Evolutionary conservation across 1,140 invertebrate genomes (phyloP), one percentile per base, ranked within the genome.

Genomic region (Ips nitidus): DNA sequence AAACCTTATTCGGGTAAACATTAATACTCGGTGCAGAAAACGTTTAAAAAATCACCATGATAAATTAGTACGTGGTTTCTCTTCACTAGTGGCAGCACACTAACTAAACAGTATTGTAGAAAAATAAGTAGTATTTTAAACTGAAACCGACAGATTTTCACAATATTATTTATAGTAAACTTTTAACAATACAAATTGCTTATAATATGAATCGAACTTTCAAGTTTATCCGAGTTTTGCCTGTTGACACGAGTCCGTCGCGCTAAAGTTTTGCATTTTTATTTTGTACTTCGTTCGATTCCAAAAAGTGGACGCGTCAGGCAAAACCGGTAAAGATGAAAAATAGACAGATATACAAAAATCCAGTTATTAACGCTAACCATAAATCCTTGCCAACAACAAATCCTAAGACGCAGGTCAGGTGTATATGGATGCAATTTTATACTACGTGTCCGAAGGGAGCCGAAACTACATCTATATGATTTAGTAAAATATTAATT

Each of bases 321-420:
- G 22, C 7, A 50, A 50, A 50, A 50, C 22, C 45, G 45, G 1
- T 50, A 50, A 50, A 50, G 45, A 50, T 50, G 45, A 22, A 50
- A 50, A 61, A 61, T 43, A 68, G 39, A 68, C 66, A 68, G 41
- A 68, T 61, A 68, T 61, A 68, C 50, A 68, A 55, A 68, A 68
- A 68, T 53, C 45, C 58, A 61, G 37, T 55, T 47, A 66, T 58
- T 53, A 52, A 61, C 47, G 47, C 66, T 68, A 61, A 68, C 47
- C 58, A 60, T 52, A 68, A 41, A 22, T 37, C 40, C 57, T 53
- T 68, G 57, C 41, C 66, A 68, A 68, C 50, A 61, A 66, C 57
- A 61, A 60, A 66, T 50, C 66, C 66, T 68, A 68, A 68, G 66
- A 68, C 66, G 58, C 66, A 40, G 41, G 57, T 61, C 66, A 68